Conservation (phyloP, 2,113 vertebrate genomes). For the Anoplopoma fimbria region DNA sequence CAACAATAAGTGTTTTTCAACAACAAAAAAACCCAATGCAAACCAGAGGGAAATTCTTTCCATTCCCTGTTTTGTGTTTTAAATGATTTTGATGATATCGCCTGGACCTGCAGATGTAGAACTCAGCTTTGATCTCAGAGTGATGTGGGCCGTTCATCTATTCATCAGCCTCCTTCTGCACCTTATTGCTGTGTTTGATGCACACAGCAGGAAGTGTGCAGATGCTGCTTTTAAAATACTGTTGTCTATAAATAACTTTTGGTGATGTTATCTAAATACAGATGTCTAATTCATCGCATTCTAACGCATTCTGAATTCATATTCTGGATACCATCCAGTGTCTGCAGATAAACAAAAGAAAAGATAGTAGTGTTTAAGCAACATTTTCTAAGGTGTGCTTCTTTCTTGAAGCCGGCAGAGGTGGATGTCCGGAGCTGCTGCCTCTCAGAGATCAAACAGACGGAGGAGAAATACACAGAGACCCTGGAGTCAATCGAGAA, state of each 20-base stretch:
- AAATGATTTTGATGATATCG: background rate
- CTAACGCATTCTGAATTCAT: background rate
- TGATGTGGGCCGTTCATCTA: background rate
- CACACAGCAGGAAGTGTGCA: background rate
- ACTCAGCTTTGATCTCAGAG: background rate
- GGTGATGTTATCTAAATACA: background rate
- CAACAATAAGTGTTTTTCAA: background rate
- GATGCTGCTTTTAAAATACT: conserved; percentile 3
- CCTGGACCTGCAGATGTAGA: background rate
- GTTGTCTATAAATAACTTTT: background rate
- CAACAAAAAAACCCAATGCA: background rate
- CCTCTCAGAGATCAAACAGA: conserved; percentile 94
- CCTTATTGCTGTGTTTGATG: background rate
- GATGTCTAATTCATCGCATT: background rate
- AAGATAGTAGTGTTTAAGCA: background rate
- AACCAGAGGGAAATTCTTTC: background rate
- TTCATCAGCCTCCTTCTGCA: background rate
- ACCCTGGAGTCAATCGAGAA: conserved; percentile 95
- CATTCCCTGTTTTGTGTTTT: background rate
- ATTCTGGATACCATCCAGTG: background rate
- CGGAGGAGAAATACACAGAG: conserved; percentile 96
- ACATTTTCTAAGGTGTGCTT: conserved; percentile 26
- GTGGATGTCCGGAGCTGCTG: conserved; percentile 92
- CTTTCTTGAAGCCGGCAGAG: conserved; percentile 82
- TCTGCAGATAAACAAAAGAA: background rate